Evolutionary conservation across 37 sponge, comb jelly and placozoan species (phyloP), one percentile per base, ranked within the genome.

Genomic region (Cladorhizidae sp.): DNA sequence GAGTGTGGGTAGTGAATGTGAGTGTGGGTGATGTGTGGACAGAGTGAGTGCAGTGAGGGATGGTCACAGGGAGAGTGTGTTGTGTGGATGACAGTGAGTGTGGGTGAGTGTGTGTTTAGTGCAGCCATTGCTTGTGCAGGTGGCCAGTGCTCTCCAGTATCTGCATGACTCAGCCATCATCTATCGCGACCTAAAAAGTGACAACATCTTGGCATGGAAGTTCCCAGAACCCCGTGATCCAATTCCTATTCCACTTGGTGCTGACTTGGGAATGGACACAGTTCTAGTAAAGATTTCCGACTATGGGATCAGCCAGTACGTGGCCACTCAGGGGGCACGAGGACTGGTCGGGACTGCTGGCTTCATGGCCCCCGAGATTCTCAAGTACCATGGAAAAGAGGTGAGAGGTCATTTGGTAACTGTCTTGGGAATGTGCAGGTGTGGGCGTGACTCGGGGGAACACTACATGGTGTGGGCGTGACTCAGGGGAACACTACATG

Each of bases 341-440:
- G 91, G 87, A 6, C 70, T 77, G 26, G 87, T 79, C 11, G 96
- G 96, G 17, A 95, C 96, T 15, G 88, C 84, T 0, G 96, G 96
- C 2, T 92, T 79, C 76, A 95, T 95, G 70, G 93, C 96, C 31
- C 96, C 96, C 22, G 96, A 95, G 80, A 86, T 95, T 0, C 61
- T 86, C 33, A 87, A 81, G 70, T 87, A 95, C 37, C 87, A 85
- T 21, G 90, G 84, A 5, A 75, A 76, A 28, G 82, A 90, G 64
- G 77, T 84, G 32, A 23, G 50, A 14, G 18, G 31, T 38, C 29
- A 28, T 8, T n/a, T 63, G 26, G n/a, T 23, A 21, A 23, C 21
- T 25, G 9, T 52, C 15, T 15, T 52, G 54, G 54, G 54, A 52
- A 15, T 18, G 11, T 52, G 11, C 15, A 11, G 54, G 11, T 11